Conservation (phyloP, 2,797 vertebrate species). For the Parambassis ranga region DNA sequence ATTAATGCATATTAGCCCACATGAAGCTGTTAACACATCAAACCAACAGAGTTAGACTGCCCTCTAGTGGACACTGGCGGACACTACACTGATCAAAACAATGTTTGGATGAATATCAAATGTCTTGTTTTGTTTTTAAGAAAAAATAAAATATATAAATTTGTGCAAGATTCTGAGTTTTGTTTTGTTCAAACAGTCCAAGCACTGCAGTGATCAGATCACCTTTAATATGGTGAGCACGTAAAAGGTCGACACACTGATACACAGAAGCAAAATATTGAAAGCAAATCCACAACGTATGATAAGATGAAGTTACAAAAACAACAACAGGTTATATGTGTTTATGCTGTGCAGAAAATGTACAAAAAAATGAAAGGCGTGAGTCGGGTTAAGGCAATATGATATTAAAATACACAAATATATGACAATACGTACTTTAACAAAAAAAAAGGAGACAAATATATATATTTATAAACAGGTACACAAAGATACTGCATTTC, state of each 20-base stretch:
- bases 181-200: neutral
- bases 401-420: conserved; percentile 57
- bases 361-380: conserved; percentile 67
- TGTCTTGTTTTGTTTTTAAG: no score
- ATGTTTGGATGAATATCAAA: no score
- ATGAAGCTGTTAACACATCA: neutral
- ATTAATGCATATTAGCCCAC: no score
- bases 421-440: conserved; percentile 32
- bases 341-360: conserved; percentile 66
- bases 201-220: conserved; percentile 34
- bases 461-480: conserved; percentile 64
- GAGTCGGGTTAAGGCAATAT: conserved; percentile 53
- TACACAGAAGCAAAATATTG: conserved; percentile 54
- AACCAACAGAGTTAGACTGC: neutral
- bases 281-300: conserved; percentile 55
- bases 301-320: conserved; percentile 43
- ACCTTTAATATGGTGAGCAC: conserved; percentile 73
- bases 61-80: conserved; percentile 22
- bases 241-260: conserved; percentile 58
- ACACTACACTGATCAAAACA: neutral
- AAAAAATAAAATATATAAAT: no score
- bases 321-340: conserved; percentile 41
- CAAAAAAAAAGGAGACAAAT: conserved; percentile 14
- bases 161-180: neutral
- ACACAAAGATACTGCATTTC: conserved; percentile 78